These are phyloP conservation scores for Dicrurus megarhynchus DNA, from an alignment of 2,113 vertebrate genomes.

Conservation along the genomic window DNA sequence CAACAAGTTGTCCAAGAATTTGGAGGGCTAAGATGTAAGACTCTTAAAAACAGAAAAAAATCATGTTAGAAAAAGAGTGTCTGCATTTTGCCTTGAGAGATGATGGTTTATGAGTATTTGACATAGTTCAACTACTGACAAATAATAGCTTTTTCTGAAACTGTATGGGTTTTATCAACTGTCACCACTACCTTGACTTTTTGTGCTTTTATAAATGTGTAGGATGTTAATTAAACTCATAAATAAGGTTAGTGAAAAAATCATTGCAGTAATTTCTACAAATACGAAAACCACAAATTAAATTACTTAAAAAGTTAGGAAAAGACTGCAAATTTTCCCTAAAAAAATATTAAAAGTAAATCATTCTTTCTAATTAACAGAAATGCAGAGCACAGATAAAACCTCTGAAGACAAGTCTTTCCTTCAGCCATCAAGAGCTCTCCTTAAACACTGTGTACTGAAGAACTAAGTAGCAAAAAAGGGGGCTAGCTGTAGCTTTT, in stretches of 20 bases:
- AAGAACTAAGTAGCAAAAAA: conserved; percentile 1
- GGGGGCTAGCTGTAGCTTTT: background rate
- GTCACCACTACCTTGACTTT: background rate
- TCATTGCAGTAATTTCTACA: background rate
- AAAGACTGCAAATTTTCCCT: background rate
- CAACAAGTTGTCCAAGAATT: background rate
- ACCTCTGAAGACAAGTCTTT: background rate
- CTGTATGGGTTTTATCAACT: background rate
- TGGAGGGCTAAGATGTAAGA: background rate
- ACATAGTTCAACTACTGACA: background rate
- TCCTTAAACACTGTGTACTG: background rate
- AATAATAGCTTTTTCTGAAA: background rate
- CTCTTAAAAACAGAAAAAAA: background rate
- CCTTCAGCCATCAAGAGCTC: background rate
- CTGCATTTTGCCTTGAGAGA: background rate
- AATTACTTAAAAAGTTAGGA: background rate
- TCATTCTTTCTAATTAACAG: background rate
- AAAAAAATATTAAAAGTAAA: background rate
- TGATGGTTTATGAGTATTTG: background rate
- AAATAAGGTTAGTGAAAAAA: background rate
- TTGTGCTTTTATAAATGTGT: background rate
- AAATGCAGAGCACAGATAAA: background rate
- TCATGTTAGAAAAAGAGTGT: background rate
- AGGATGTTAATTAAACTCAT: background rate
- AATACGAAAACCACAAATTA: background rate